These are phyloP conservation scores for Pterobdella sp. DNA, from an alignment of 2,888 invertebrate genomes.

Conservation along the genomic window DNA sequence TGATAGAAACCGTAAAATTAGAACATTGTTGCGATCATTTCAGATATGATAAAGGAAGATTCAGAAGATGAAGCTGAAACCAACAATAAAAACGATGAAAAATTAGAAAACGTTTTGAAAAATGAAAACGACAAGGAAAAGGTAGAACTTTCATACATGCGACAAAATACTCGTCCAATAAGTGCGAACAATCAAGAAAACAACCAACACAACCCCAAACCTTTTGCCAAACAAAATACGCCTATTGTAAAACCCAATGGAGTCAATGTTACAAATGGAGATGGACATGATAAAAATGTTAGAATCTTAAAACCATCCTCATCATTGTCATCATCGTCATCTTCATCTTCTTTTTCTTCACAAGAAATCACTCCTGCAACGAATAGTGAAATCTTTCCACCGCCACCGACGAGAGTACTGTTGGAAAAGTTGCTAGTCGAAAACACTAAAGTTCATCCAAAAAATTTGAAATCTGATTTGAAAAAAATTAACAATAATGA, in stretches of 20 bases:
- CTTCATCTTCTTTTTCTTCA: background rate
- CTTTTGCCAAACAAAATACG: background rate
- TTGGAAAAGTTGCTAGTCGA: background rate
- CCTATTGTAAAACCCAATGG: background rate
- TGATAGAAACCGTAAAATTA: too few species aligned
- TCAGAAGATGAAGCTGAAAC: background rate
- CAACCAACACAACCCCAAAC: background rate
- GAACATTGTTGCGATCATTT: too few species aligned
- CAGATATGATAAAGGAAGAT: conserved; percentile 6
- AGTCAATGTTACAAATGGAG: background rate
- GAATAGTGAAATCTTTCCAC: background rate
- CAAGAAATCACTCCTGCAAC: background rate
- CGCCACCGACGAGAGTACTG: background rate
- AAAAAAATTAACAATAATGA: too few species aligned
- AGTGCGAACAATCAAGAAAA: background rate
- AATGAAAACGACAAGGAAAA: background rate
- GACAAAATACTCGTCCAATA: too few species aligned
- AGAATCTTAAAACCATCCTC: too few species aligned
- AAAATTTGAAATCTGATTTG: too few species aligned
- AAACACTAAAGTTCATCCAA: too few species aligned
- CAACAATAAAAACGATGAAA: background rate
- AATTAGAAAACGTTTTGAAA: background rate
- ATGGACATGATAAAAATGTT: too few species aligned
- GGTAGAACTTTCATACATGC: too few species aligned
- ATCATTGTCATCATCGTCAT: background rate